A percentile compares a stretch with the other conserved stretches of the same genome.
These are phyloP conservation scores for Cyanistes caeruleus DNA, from an alignment of 2,113 vertebrate genomes.

Conservation along the genomic window DNA sequence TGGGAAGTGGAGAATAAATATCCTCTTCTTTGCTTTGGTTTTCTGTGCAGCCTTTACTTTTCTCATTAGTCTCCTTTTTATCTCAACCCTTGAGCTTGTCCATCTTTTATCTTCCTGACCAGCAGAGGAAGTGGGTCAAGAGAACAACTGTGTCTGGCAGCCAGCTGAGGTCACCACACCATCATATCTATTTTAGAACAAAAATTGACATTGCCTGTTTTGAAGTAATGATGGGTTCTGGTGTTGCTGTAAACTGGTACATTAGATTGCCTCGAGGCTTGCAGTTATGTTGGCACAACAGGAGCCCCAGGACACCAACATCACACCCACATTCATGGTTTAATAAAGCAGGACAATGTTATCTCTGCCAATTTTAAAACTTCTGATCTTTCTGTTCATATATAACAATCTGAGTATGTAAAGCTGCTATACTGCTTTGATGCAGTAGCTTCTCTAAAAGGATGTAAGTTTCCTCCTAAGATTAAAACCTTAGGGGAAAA, in stretches of 20 bases:
- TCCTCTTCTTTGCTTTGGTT: neutral
- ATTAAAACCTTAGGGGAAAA: neutral
- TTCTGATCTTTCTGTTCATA: neutral
- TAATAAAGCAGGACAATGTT: neutral
- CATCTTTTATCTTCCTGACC: neutral
- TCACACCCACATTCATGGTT: neutral
- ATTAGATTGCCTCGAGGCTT: neutral
- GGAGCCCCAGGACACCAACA: neutral
- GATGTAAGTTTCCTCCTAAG: neutral
- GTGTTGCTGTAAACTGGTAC: neutral
- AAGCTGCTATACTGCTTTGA: neutral
- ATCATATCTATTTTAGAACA: neutral
- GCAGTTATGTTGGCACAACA: neutral
- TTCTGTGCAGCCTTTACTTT: neutral
- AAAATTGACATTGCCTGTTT: neutral
- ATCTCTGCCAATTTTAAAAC: neutral
- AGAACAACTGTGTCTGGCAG: neutral
- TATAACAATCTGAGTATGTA: neutral
- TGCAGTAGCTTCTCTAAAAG: neutral
- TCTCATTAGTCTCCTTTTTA: neutral
- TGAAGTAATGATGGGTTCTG: neutral
- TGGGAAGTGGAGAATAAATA: neutral
- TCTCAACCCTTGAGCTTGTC: neutral
- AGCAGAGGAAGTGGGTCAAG: neutral
- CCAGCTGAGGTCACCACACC: neutral